Evolutionary conservation across 2,888 invertebrate genomes (phyloP).

Genomic region (Scaptomyza cyrtandrae): DNA sequence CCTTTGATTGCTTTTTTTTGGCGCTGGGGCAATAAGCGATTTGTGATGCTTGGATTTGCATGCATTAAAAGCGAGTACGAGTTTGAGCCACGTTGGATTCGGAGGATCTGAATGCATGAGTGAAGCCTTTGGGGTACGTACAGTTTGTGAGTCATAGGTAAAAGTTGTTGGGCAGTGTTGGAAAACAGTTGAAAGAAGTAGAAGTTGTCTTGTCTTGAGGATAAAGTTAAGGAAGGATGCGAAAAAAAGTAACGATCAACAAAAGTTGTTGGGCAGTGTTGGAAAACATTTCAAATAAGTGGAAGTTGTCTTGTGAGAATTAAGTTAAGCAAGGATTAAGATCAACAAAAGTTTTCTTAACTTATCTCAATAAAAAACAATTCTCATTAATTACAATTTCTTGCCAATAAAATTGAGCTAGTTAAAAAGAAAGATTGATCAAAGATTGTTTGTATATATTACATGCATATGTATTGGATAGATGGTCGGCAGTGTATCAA

Average conservation of each 20-base stretch:
- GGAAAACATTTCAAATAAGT: no score
- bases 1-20: slow-evolving; percentile 63
- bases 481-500: slow-evolving; percentile 60
- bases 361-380: not conserved
- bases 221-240: no score
- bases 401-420: not conserved
- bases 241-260: no score
- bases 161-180: no score
- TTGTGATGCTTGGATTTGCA: slow-evolving; percentile 56
- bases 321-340: no score
- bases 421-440: slow-evolving; percentile 47
- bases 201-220: no score
- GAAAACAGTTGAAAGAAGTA: no score
- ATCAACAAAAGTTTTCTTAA: no score
- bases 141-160: slow-evolving; percentile 2
- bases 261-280: no score
- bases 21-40: slow-evolving; percentile 58
- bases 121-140: not conserved
- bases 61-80: slow-evolving; percentile 37
- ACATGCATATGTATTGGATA: slow-evolving; percentile 17
- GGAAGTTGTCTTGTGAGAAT: no score
- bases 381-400: slow-evolving; percentile 17
- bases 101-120: slow-evolving; percentile 8
- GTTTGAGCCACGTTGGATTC: not conserved
- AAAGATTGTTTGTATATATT: slow-evolving; percentile 50